phyloP scores from a whole-genome alignment of 2,888 invertebrate species.

The Belgica antarctica region DNA sequence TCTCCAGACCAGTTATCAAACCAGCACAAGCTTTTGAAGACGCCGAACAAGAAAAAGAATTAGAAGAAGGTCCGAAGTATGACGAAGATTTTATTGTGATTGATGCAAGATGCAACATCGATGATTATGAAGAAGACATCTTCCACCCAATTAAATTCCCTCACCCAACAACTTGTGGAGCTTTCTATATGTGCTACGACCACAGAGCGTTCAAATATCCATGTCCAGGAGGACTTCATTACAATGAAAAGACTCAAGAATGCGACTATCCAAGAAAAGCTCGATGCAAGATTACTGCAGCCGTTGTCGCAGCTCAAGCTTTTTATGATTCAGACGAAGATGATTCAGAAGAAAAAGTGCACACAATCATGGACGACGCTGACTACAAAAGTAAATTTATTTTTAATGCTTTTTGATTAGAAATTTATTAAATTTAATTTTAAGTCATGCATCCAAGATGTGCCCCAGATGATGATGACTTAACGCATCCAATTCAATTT shows the following conservation, averaged over 20 bases:
- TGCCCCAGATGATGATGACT: not conserved
- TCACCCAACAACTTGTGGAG: conserved; percentile 16
- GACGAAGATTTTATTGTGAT: not conserved
- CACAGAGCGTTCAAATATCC: not conserved
- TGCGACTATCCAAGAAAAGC: not conserved
- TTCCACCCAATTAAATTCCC: conserved; percentile 24
- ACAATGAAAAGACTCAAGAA: not conserved
- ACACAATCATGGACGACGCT: not conserved
- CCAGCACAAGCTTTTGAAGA: not conserved
- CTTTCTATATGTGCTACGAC: conserved; percentile 36
- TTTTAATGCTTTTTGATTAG: too few species aligned
- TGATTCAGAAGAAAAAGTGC: not conserved
- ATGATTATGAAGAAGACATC: conserved; percentile 1
- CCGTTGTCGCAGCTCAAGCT: not conserved
- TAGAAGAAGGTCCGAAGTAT: not conserved
- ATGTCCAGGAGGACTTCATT: conserved; percentile 12
- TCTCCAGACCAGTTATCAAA: not conserved
- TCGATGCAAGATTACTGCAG: not conserved
- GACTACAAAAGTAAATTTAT: not conserved
- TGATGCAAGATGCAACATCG: not conserved
- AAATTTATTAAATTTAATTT: too few species aligned
- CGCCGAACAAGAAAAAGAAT: not conserved
- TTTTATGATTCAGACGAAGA: not conserved
- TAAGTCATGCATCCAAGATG: not conserved
- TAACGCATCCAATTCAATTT: conserved; percentile 23